Evolutionary conservation across 2,113 vertebrate species (phyloP), one percentile per base, ranked within the genome.

Genomic region (Cercopithecus mona): DNA sequence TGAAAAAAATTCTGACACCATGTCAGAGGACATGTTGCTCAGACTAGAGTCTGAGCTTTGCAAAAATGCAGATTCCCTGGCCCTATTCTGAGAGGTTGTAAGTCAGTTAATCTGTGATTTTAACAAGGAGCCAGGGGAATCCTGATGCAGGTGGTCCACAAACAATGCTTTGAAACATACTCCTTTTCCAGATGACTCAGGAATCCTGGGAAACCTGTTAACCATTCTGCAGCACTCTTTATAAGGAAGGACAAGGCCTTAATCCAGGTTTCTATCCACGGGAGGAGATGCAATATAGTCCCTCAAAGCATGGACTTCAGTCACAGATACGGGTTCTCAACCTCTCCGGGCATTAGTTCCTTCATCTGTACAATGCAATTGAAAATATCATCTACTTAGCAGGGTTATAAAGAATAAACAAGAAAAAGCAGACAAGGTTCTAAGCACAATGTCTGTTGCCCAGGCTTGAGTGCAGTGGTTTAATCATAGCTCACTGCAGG

Each of bases 51-150:
- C 73, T 45, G 57, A 73, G 82, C 59, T 43, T 82, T 81, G 66
- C 64, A 70, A 40, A 76, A 97, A 94, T 94, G 95, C 93, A 61
- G 89, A 78, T 91, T 85, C 91, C 81, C 78, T 82, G 94, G 94
- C 73, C 68, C 88, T 48, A 0, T 16, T 85, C 93, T 70, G 92
- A 92, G 88, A 92, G 83, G 64, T 18, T 84, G 40, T 83, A 70
- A 88, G 9, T 95, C 75, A 83, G 83, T 64, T 52, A 16, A 57
- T 92, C 90, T 93, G 88, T 0, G 16, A 64, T 92, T 70, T 64
- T 50, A 40, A 86, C 40, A 83, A 88, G 92, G 48, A 35, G 70
- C 52, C 12, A 6, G 25, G 57, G 64, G n/a, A n/a, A 38, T 61
- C 70, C 72, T 2, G 17, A 30, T 38, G 85, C 78, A 90, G 70